Percentiles rank a stretch among this genome's conserved stretches.
phyloP scores from a whole-genome alignment of 2,113 vertebrate genomes.

The Upupa epops region DNA sequence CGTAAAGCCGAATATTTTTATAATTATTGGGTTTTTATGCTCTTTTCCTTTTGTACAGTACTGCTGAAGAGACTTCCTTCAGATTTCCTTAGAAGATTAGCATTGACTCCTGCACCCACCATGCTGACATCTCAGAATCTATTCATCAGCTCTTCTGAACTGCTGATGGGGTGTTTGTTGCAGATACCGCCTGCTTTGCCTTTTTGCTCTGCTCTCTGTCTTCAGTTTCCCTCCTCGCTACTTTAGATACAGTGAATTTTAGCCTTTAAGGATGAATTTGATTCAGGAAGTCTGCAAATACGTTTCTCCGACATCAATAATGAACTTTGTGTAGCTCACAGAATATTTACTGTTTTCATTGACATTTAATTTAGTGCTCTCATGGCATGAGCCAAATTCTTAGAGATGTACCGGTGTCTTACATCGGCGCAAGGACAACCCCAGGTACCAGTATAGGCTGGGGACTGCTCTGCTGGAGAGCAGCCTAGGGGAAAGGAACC shows the following conservation, averaged over 20 bases:
- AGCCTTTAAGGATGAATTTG: background rate
- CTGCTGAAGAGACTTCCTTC: background rate
- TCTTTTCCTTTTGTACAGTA: background rate
- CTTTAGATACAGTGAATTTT: background rate
- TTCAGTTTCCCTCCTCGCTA: background rate
- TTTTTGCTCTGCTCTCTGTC: background rate
- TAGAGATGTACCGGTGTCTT: too few species aligned
- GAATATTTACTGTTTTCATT: background rate
- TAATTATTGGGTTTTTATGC: background rate
- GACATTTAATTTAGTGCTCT: background rate
- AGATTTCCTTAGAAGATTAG: background rate
- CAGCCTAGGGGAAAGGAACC: too few species aligned
- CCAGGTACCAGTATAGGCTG: too few species aligned
- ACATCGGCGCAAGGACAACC: too few species aligned
- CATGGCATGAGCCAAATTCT: background rate
- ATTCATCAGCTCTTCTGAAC: background rate
- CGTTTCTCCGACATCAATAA: background rate
- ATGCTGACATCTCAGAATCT: background rate
- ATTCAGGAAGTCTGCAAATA: background rate
- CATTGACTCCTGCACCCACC: background rate
- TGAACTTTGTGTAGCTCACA: background rate
- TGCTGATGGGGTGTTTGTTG: background rate
- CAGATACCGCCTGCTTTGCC: background rate
- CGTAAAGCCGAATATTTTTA: background rate
- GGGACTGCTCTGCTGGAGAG: too few species aligned